phyloP scores from a whole-genome alignment of 2,797 vertebrate genomes.

The Squalus acanthias region DNA sequence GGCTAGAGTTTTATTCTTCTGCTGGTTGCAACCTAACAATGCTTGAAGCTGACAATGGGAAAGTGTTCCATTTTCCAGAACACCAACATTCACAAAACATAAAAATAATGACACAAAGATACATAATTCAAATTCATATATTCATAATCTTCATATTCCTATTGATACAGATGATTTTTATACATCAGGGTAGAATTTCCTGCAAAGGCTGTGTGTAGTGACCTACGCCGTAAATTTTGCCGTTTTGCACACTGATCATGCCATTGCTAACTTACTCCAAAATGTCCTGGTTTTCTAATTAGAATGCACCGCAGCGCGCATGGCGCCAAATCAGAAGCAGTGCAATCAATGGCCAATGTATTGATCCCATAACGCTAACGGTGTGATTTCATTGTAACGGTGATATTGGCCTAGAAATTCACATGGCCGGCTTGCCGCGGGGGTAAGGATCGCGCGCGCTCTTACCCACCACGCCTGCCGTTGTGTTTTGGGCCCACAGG shows the following conservation, averaged over 20 bases:
- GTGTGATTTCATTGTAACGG: background rate
- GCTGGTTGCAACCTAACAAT: background rate
- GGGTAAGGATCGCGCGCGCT: too few species aligned
- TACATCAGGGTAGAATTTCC: background rate
- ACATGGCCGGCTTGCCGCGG: too few species aligned
- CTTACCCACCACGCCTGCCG: too few species aligned
- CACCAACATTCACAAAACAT: background rate
- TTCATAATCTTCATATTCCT: background rate
- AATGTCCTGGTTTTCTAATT: background rate
- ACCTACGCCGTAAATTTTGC: background rate
- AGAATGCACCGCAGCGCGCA: background rate
- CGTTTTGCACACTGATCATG: background rate
- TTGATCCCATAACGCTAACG: background rate
- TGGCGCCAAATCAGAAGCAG: background rate
- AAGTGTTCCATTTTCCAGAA: background rate
- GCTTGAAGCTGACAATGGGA: background rate
- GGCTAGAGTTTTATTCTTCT: background rate
- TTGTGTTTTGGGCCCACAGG: too few species aligned
- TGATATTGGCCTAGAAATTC: background rate
- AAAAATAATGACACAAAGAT: background rate
- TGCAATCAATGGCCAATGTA: background rate
- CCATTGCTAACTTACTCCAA: background rate
- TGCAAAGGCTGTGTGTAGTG: background rate
- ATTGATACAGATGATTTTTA: background rate
- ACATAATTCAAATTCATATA: background rate